These are phyloP conservation scores for Embidobia sp. DNA, from an alignment of 2,888 invertebrate species.

Conservation along the genomic window DNA sequence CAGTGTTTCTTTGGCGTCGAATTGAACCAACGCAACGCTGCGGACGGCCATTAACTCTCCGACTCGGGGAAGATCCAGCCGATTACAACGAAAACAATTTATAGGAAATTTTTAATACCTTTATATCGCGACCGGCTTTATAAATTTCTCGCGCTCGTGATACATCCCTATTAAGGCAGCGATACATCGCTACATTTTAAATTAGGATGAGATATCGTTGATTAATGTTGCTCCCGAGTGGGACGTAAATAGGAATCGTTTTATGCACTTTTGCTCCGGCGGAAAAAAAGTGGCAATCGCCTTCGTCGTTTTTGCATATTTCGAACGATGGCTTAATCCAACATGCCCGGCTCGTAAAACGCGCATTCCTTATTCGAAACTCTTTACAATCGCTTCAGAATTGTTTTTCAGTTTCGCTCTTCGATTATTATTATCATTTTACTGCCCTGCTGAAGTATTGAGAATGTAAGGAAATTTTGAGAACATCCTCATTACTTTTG, in stretches of 20 bases:
- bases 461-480: too few species aligned
- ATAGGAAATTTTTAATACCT: constrained; percentile 41
- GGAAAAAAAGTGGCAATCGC: too few species aligned
- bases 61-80: constrained; percentile 18
- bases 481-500: too few species aligned
- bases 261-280: too few species aligned
- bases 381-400: too few species aligned
- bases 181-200: constrained; percentile 19
- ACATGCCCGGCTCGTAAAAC: too few species aligned
- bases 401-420: too few species aligned
- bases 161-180: constrained; percentile 29
- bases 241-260: constrained; percentile 18
- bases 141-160: constrained; percentile 14
- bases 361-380: too few species aligned
- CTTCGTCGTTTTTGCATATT: too few species aligned
- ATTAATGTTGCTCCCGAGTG: background rate
- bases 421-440: too few species aligned
- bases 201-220: constrained; percentile 13
- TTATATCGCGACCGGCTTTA: constrained; percentile 4
- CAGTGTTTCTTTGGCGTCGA: constrained; percentile 43
- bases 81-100: constrained; percentile 49
- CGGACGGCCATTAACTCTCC: constrained; percentile 14
- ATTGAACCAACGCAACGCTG: background rate
- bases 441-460: too few species aligned
- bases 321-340: too few species aligned